Percentiles rank a stretch among this genome's conserved stretches.
These are phyloP conservation scores for Probaryconus sp. DNA, from an alignment of 1,140 invertebrate species.

Conservation along the genomic window DNA sequence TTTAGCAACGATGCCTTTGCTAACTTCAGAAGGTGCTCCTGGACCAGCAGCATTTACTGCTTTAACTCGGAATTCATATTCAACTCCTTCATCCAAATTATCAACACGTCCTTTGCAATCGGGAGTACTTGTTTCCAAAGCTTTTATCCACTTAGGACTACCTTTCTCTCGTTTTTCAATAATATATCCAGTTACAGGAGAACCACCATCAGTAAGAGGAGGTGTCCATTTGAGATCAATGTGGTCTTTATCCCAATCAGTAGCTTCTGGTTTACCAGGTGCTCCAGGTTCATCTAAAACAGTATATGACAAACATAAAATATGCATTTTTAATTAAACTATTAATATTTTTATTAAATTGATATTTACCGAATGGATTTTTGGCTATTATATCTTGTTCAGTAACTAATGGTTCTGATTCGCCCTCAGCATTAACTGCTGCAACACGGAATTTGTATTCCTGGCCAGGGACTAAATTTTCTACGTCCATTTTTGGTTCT, in stretches of 20 bases:
- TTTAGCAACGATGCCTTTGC: conserved; percentile 87
- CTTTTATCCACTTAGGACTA: conserved; percentile 89
- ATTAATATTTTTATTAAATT: not conserved
- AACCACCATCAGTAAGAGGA: conserved; percentile 92
- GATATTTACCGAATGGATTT: conserved; percentile 93
- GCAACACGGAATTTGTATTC: conserved; percentile 98
- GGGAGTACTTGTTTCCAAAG: conserved; percentile 85
- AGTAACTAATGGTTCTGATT: conserved; percentile 94
- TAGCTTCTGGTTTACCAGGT: conserved; percentile 91
- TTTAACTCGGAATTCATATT: conserved; percentile 92
- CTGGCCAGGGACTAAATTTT: conserved; percentile 91
- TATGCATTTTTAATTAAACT: conserved; percentile 23
- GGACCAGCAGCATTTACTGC: conserved; percentile 89
- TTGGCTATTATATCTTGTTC: conserved; percentile 95
- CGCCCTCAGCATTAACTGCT: conserved; percentile 96
- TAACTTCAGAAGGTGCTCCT: conserved; percentile 86
- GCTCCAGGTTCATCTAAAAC: conserved; percentile 92
- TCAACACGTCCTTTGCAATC: conserved; percentile 89
- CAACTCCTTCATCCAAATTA: conserved; percentile 89
- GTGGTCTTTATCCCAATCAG: conserved; percentile 97
- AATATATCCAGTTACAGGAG: conserved; percentile 94
- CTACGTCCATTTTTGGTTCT: conserved; percentile 90
- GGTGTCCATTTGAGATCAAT: conserved; percentile 95
- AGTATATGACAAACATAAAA: conserved; percentile 36
- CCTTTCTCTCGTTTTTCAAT: conserved; percentile 97